Evolutionary conservation across 37 sponge, comb jelly and placozoan species (phyloP).

Genomic region (Haliclona indistincta): DNA sequence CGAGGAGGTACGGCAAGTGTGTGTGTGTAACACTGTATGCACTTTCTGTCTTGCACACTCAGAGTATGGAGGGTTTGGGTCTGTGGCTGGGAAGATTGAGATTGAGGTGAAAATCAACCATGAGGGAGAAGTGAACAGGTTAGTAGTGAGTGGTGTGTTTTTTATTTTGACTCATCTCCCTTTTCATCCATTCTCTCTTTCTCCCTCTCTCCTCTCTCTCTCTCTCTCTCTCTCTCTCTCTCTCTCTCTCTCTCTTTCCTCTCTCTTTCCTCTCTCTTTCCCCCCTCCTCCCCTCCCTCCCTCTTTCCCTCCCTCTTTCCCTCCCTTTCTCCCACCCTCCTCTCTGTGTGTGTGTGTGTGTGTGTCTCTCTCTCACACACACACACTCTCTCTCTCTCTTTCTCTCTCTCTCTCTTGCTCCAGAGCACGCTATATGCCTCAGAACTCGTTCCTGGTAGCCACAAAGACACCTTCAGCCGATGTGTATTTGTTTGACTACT

Average conservation of each 20-base stretch:
- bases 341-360: no score
- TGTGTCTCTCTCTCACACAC: no score
- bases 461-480: no score
- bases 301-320: background rate
- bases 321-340: no score
- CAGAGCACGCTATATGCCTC: no score
- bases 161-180: conserved; percentile 95
- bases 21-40: background rate
- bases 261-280: background rate
- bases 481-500: no score
- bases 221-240: background rate
- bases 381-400: no score
- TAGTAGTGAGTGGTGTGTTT: no score
- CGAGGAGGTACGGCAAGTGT: conserved; percentile 70
- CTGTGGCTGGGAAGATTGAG: conserved; percentile 93
- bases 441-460: no score
- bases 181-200: conserved; percentile 90
- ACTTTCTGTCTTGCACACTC: background rate
- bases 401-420: no score
- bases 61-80: conserved; percentile 99
- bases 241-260: background rate
- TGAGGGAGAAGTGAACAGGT: conserved; percentile 99
- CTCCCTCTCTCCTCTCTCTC: conserved; percentile 3
- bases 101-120: conserved; percentile 99
- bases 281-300: background rate